Conservation (phyloP, 2,888 invertebrate genomes). For the Octodonta nipae region DNA sequence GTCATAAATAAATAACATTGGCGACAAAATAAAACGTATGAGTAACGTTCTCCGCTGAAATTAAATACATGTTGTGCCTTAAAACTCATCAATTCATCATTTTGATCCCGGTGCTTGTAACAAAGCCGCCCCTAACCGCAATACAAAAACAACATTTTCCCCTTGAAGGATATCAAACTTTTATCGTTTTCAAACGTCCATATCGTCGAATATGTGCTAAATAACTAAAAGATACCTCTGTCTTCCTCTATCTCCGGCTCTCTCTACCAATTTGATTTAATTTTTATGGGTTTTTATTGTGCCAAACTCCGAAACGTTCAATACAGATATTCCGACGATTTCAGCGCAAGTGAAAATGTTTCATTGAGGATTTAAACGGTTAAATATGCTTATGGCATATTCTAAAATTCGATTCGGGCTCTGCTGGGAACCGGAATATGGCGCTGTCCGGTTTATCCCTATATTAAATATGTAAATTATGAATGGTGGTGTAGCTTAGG, state of each 20-base stretch:
- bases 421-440: constrained; percentile 12
- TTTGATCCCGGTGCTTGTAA: too few relatives aligned
- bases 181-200: background rate
- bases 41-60: too few relatives aligned
- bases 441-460: constrained; percentile 16
- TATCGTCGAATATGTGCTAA: background rate
- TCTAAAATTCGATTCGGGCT: constrained; percentile 13
- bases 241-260: background rate
- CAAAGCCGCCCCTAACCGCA: too few relatives aligned
- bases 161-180: too few relatives aligned
- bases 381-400: constrained; percentile 21
- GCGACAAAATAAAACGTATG: too few relatives aligned
- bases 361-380: constrained; percentile 18
- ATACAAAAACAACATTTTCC: too few relatives aligned
- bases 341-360: constrained; percentile 12
- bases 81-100: too few relatives aligned
- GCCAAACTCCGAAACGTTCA: background rate
- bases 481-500: constrained; percentile 30
- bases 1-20: too few relatives aligned
- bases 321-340: background rate
- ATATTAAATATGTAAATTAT: constrained; percentile 33
- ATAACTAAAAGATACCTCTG: background rate
- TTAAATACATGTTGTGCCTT: too few relatives aligned
- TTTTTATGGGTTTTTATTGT: constrained; percentile 1
- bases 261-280: too few relatives aligned